Base-by-base conservation (phyloP, 37 sponge, comb jelly and placozoan genomes). In the Cliona cf. orientalis region DNA sequence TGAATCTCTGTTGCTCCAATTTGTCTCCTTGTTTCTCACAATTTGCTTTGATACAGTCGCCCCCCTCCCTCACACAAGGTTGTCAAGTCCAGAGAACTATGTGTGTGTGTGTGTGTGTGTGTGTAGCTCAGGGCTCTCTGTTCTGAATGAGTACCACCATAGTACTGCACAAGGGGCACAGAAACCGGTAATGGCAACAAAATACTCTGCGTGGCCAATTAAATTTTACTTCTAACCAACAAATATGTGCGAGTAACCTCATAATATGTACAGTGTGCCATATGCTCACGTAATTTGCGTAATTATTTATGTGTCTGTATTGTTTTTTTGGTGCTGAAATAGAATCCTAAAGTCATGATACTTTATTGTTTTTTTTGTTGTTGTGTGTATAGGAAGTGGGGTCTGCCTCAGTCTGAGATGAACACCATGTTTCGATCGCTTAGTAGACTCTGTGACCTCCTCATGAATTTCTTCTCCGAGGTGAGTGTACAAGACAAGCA, bases 381-480 rank as follows among this genome's bases (percentile, higher is more conserved):
- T 41, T 6, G 21, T 60, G 17, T 58, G 38, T 25, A 38, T 71
- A 90, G 91, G 82, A 84, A 80, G n/a, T 86, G 87, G 83, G 87
- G 91, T 9, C 42, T 91, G 2, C 67, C 84, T 58, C 86, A 79
- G 37, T 43, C 68, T 40, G 86, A 85, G 6, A 76, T 86, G 76
- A 86, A 86, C 53, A 73, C 42, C 0, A 55, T 91, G 66, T 86
- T 91, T 43, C 69, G 72, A 23, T 55, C 83, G 3, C 60, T 91
- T 31, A 82, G 87, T n/a, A 23, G 83, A 26, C 80, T 91, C 33
- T 74, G 91, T 59, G 90, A 90, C 31, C 53, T 90, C 35, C 85
- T 90, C 49, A 79, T 90, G 78, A 84, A 84, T 29, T 90, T 90
- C 63, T 90, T 83, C 77, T 83, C 90, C 22, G 79, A 90, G 76